Percentiles rank a stretch among this genome's conserved stretches.
Evolutionary conservation across 2,797 vertebrate species (phyloP).

Genomic region (Manis javanica): DNA sequence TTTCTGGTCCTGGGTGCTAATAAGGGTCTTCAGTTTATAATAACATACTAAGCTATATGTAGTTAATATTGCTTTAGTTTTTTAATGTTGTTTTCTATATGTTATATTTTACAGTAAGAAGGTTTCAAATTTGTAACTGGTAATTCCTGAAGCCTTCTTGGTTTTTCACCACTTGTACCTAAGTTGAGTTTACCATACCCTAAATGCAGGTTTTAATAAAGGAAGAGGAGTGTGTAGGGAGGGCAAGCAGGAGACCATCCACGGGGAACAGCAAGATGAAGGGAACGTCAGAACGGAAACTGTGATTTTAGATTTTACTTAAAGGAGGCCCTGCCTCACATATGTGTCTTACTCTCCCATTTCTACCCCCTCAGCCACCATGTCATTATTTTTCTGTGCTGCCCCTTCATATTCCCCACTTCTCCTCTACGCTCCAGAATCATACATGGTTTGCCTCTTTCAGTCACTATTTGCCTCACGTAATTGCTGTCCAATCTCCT

Average conservation of each 20-base stretch:
- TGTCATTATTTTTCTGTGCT: background rate
- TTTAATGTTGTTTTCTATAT: background rate
- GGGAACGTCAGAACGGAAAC: background rate
- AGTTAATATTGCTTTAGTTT: background rate
- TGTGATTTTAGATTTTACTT: conserved; percentile 18
- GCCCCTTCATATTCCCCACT: background rate
- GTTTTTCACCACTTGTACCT: conserved; percentile 10
- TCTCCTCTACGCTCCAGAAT: background rate
- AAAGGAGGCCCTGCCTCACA: background rate
- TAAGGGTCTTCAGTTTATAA: background rate
- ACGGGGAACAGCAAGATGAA: background rate
- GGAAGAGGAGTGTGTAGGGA: background rate
- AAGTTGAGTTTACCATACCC: background rate
- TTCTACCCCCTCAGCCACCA: background rate
- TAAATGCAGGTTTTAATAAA: conserved; percentile 1
- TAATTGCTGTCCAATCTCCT: background rate
- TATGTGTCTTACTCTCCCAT: background rate
- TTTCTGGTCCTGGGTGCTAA: conserved; percentile 26
- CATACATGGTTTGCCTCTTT: background rate
- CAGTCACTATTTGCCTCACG: background rate
- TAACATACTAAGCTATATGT: background rate
- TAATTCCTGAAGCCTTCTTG: background rate
- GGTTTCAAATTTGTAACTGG: background rate
- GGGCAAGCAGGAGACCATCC: background rate
- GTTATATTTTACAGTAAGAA: conserved; percentile 27